These are phyloP conservation scores for Tribolium madens DNA, from an alignment of 1,140 invertebrate species.

Conservation along the genomic window DNA sequence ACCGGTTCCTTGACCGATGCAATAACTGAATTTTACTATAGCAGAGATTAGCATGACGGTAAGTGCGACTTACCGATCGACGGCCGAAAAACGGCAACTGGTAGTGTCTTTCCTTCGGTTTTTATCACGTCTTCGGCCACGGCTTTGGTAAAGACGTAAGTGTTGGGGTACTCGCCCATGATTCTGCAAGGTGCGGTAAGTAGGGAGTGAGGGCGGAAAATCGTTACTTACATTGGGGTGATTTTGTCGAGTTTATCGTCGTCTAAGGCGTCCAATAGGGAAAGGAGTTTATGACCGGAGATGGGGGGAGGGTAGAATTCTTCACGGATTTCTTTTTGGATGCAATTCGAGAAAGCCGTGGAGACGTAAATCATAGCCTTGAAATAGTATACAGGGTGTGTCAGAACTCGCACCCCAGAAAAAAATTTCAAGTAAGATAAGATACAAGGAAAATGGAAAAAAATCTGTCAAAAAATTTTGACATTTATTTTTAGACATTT, in stretches of 20 bases:
- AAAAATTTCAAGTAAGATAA: too few relatives aligned
- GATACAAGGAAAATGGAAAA: too few relatives aligned
- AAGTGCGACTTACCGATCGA: constrained; percentile 65
- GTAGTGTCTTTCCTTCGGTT: constrained; percentile 70
- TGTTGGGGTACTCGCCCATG: constrained; percentile 78
- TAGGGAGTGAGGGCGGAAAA: too few relatives aligned
- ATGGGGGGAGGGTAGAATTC: constrained; percentile 67
- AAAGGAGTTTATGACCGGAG: constrained; percentile 63
- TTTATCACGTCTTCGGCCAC: constrained; percentile 80
- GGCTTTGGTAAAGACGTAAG: constrained; percentile 87
- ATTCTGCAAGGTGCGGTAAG: constrained; percentile 49
- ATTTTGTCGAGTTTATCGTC: constrained; percentile 63
- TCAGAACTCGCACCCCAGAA: too few relatives aligned
- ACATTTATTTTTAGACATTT: too few relatives aligned
- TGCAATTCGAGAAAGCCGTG: constrained; percentile 75
- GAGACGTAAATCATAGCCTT: constrained; percentile 65
- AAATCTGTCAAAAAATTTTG: too few relatives aligned
- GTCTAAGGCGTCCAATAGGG: constrained; percentile 64
- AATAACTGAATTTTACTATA: constrained; percentile 66
- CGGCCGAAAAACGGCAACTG: constrained; percentile 76
- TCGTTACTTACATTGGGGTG: constrained; percentile 63
- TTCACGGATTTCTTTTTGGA: constrained; percentile 69
- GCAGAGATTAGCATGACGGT: too few relatives aligned
- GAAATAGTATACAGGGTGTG: too few relatives aligned
- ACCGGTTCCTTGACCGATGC: constrained; percentile 70